These are phyloP conservation scores for Helicolenus hilgendorfi DNA, from an alignment of 2,797 vertebrate species.

Conservation along the genomic window DNA sequence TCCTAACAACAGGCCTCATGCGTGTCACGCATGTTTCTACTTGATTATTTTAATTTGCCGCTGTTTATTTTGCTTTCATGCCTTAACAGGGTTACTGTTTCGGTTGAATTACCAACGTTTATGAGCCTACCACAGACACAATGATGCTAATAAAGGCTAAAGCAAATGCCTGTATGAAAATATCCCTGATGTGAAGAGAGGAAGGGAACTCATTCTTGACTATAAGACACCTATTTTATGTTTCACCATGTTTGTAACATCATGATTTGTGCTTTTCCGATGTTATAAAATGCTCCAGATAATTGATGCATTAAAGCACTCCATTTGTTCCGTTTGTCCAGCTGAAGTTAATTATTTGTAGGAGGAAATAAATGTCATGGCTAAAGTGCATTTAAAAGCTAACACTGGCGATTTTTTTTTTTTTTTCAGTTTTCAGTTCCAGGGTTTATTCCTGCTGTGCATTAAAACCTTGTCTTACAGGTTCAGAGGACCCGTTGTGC, in stretches of 20 bases:
- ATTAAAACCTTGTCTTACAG: constrained; percentile 83
- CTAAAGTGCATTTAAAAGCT: constrained; percentile 47
- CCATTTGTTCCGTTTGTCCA: neutral
- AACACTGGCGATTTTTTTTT: neutral
- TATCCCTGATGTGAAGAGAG: neutral
- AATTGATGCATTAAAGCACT: constrained; percentile 31
- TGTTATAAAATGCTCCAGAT: constrained; percentile 3
- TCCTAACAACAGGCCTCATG: constrained; percentile 50
- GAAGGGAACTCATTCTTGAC: neutral
- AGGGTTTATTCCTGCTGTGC: constrained; percentile 43
- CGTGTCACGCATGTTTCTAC: constrained; percentile 53
- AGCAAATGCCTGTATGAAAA: constrained; percentile 28
- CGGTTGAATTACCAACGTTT: constrained; percentile 43
- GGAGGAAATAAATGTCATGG: constrained; percentile 22
- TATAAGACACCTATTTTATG: neutral
- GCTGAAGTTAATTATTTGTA: constrained; percentile 37
- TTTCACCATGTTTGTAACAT: neutral
- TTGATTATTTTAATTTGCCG: constrained; percentile 71
- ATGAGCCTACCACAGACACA: constrained; percentile 47
- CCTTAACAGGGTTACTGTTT: constrained; percentile 43
- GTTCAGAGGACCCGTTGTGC: constrained; percentile 89
- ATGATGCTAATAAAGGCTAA: constrained; percentile 28
- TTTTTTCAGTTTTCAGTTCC: constrained; percentile 2
- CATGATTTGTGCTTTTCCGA: neutral
- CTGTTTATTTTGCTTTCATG: constrained; percentile 66